Evolutionary conservation across 2,113 vertebrate species (phyloP), one percentile per base, ranked within the genome.

Genomic region (Scalopus aquaticus): DNA sequence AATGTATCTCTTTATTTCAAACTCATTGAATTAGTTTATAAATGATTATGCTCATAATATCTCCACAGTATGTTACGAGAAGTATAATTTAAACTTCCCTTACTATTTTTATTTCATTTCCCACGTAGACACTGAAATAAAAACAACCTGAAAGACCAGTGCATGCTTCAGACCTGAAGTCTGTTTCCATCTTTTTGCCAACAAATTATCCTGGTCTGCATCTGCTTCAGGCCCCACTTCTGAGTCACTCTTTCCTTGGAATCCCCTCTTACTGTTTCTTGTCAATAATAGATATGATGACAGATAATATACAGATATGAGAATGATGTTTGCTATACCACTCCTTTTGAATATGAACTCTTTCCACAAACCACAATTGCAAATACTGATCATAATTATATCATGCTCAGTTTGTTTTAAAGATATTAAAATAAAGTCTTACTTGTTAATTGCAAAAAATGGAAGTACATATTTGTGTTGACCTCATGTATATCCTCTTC

Each of bases 201-300:
- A 16, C 16, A 49, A 7, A 42, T 11, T 9, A 51, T 4, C 2
- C 0, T 65, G 12, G 11, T 51, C 16, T 28, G 6, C 13, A 13
- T 12, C 5, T n/a, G 11, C 17, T 64, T 51, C 9, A 70, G 13
- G 16, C 28, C 9, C 22, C 5, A 54, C 0, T 22, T 46, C 24
- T 6, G 8, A 88, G 24, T 5, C 22, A 35, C 13, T 32, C 3
- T 24, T 82, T 82, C 46, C 16, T 44, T 79, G 26, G 72, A 72
- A 37, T 65, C 3, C 16, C 24, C 46, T 77, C 4, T n/a, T n/a
- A 11, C 35, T n/a, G 0, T n/a, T 54, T 46, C 19, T 91, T 70
- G 16, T 9, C 13, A 10, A 35, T 19, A 32, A 24, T 7, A 76
- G 22, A 3, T 24, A 28, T 9, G 6, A 28, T 62, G 22, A 16